Conservation (phyloP, 2,797 vertebrate species). For the Falco cherrug region DNA sequence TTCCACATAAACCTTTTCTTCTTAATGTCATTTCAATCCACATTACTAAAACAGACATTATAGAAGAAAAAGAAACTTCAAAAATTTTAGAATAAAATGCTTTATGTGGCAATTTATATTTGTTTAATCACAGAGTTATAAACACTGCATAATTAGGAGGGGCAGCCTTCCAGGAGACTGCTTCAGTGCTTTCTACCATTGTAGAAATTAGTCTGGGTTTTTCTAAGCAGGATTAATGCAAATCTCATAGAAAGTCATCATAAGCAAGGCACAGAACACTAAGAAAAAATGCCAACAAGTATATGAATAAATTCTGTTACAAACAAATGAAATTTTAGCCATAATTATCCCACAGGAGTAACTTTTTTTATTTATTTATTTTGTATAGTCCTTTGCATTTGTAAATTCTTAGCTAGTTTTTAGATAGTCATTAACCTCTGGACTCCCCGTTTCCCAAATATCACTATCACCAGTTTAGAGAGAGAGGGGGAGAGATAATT, state of each 20-base stretch:
- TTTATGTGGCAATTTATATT: background rate
- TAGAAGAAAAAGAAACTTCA: background rate
- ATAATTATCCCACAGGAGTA: background rate
- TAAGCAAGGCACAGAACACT: background rate
- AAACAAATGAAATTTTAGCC: background rate
- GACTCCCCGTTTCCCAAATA: background rate
- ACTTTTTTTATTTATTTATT: background rate
- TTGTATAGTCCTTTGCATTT: background rate
- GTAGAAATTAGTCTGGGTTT: background rate
- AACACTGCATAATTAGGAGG: background rate
- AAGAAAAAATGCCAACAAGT: background rate
- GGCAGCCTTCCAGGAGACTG: background rate
- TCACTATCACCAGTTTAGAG: background rate
- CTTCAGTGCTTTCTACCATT: background rate
- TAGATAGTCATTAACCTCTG: background rate
- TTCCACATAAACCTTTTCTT: background rate
- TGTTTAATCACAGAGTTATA: background rate
- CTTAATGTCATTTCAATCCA: background rate
- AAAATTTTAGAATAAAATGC: background rate
- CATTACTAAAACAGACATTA: background rate
- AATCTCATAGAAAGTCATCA: background rate
- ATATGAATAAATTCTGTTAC: background rate
- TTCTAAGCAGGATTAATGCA: background rate
- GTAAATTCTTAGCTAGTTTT: background rate
- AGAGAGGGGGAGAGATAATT: background rate